These are phyloP conservation scores for Neoscelio sp. DNA, from an alignment of 2,888 invertebrate genomes.

Conservation along the genomic window DNA sequence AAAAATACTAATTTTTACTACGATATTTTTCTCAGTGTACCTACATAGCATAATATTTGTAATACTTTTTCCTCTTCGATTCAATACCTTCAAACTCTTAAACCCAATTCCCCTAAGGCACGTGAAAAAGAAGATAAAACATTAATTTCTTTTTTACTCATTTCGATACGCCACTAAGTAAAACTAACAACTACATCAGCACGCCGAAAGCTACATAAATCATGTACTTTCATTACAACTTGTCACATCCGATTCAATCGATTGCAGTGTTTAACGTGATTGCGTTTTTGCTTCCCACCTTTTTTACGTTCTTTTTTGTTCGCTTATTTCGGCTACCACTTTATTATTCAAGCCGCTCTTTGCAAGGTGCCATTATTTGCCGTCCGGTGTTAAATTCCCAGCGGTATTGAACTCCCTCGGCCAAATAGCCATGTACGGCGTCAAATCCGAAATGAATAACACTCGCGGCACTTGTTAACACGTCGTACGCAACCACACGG, in stretches of 20 bases:
- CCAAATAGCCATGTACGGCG: conserved; percentile 50
- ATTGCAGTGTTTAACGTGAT: conserved; percentile 14
- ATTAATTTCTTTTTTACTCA: too few relatives aligned
- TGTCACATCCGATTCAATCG: conserved; percentile 22
- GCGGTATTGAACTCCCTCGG: conserved; percentile 6
- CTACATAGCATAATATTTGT: too few relatives aligned
- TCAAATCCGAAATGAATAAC: conserved; percentile 40
- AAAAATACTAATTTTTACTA: too few relatives aligned
- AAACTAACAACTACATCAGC: conserved; percentile 32
- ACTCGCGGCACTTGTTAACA: conserved; percentile 50
- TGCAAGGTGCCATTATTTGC: conserved; percentile 21
- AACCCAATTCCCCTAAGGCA: too few relatives aligned
- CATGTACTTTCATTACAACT: conserved; percentile 31
- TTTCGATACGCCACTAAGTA: conserved; percentile 37
- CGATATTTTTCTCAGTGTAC: too few relatives aligned
- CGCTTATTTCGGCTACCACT: conserved; percentile 10
- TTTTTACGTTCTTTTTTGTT: neutral
- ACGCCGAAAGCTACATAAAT: conserved; percentile 21
- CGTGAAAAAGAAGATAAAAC: neutral
- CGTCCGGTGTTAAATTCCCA: conserved; percentile 15
- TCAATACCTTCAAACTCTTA: too few relatives aligned
- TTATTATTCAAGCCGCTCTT: conserved; percentile 17
- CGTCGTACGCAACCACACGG: conserved; percentile 31
- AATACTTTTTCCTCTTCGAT: too few relatives aligned
- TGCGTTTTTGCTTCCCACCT: too few relatives aligned